Conservation (phyloP, 64 coral and sea anemone genomes). For the Actinia tenebrosa region DNA sequence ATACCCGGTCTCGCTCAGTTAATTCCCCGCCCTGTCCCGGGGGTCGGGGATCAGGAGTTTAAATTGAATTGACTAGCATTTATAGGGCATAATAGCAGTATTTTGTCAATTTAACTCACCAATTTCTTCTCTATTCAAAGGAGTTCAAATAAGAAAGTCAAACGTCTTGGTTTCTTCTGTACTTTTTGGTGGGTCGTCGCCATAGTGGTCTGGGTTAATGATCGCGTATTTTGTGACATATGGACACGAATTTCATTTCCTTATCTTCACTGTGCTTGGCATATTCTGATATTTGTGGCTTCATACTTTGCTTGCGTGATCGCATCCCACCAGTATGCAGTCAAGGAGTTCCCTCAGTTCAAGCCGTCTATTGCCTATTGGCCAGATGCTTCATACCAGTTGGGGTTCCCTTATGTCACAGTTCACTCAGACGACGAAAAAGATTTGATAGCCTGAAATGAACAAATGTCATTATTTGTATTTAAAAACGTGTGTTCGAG, state of each 20-base stretch:
- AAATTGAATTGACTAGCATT: too few relatives aligned
- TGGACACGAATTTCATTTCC: constrained; percentile 87
- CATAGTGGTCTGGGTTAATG: constrained; percentile 75
- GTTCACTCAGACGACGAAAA: background rate
- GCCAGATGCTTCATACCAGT: constrained; percentile 53
- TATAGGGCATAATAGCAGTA: too few relatives aligned
- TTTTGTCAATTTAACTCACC: too few relatives aligned
- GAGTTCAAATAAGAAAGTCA: constrained; percentile 52
- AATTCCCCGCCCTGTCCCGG: too few relatives aligned
- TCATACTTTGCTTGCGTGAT: constrained; percentile 85
- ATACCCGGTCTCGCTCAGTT: too few relatives aligned
- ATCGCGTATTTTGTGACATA: constrained; percentile 78
- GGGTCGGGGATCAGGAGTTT: too few relatives aligned
- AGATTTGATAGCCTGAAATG: constrained; percentile 10
- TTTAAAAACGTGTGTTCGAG: too few relatives aligned
- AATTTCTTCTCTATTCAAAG: constrained; percentile 11
- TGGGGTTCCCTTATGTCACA: constrained; percentile 70
- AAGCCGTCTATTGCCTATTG: constrained; percentile 71
- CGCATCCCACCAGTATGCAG: constrained; percentile 76
- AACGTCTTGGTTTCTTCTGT: constrained; percentile 64
- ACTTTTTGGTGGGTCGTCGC: constrained; percentile 75
- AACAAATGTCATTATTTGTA: too few relatives aligned
- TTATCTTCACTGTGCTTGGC: constrained; percentile 95
- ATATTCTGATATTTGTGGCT: constrained; percentile 85
- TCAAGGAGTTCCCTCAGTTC: constrained; percentile 65